Conservation (phyloP, 1,140 invertebrate genomes). For the Tetramorium alpestre region DNA sequence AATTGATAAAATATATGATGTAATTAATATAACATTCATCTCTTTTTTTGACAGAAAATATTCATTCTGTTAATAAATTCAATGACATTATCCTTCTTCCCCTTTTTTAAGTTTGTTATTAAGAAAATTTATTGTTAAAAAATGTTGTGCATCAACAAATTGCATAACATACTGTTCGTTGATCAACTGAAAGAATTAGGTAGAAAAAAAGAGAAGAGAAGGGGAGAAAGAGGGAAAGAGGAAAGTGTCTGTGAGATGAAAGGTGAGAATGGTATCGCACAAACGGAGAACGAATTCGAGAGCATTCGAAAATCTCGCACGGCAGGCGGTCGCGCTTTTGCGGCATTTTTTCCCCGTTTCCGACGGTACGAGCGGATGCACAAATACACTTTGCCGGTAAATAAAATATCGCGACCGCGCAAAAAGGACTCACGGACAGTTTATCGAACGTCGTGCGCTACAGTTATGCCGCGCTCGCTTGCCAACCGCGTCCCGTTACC, state of each 20-base stretch:
- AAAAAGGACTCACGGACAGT: slow-evolving; percentile 70
- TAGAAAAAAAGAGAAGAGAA: not conserved
- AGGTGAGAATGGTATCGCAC: not conserved
- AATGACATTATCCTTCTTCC: not conserved
- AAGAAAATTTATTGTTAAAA: not conserved
- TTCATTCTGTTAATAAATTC: not conserved
- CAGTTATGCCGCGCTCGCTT: slow-evolving; percentile 53
- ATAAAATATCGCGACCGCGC: slow-evolving; percentile 68
- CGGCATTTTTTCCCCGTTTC: slow-evolving; percentile 58
- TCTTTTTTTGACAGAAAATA: not conserved
- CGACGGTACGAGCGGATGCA: slow-evolving; percentile 50
- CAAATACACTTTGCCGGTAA: slow-evolving; percentile 67
- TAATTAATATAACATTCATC: not conserved
- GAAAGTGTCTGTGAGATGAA: not conserved
- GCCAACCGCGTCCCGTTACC: slow-evolving; percentile 27
- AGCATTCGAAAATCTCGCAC: slow-evolving; percentile 39
- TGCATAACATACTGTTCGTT: not conserved
- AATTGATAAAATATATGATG: not conserved
- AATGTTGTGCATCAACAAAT: not conserved
- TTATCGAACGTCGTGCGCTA: slow-evolving; percentile 71
- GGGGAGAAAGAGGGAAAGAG: not conserved
- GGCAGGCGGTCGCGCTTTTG: slow-evolving; percentile 48
- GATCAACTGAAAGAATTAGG: not conserved
- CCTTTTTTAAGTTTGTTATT: not conserved
- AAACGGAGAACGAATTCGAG: slow-evolving; percentile 18